phyloP scores from a whole-genome alignment of 2,113 vertebrate species.

The Rhizomys pruinosus region DNA sequence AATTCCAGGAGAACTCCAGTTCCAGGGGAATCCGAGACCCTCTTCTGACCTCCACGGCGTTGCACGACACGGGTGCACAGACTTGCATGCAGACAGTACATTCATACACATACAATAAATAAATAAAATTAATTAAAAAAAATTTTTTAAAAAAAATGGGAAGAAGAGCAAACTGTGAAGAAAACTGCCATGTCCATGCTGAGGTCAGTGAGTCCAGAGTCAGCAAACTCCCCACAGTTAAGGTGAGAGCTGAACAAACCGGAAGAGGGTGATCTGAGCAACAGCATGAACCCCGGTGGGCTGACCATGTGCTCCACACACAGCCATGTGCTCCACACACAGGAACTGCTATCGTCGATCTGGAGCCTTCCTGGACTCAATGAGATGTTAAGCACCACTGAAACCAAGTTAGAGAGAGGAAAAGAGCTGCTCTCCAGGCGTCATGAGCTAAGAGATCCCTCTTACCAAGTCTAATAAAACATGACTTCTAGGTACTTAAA shows the following conservation, averaged over 20 bases:
- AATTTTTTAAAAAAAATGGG: neutral
- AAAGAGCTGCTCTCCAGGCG: neutral
- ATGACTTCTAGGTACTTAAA: neutral
- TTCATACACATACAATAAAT: too few relatives aligned
- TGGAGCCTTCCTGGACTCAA: neutral
- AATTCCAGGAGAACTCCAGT: too few relatives aligned
- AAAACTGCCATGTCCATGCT: neutral
- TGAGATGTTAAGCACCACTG: neutral
- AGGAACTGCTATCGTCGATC: rapidly evolving
- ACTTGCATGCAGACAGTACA: too few relatives aligned
- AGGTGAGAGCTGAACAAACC: neutral
- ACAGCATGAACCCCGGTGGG: rapidly evolving
- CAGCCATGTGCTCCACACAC: neutral
- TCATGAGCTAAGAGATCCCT: neutral
- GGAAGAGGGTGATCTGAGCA: too few relatives aligned
- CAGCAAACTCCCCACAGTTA: neutral
- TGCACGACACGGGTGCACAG: too few relatives aligned
- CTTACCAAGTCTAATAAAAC: neutral
- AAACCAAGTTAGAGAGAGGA: neutral
- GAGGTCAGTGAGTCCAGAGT: neutral
- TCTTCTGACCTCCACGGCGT: too few relatives aligned
- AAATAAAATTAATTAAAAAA: too few relatives aligned
- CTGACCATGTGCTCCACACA: neutral
- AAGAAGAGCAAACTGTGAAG: neutral
- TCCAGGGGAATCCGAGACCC: too few relatives aligned